These are phyloP conservation scores for Myrmophylax atrothorax DNA, from an alignment of 2,113 vertebrate species.

Conservation along the genomic window DNA sequence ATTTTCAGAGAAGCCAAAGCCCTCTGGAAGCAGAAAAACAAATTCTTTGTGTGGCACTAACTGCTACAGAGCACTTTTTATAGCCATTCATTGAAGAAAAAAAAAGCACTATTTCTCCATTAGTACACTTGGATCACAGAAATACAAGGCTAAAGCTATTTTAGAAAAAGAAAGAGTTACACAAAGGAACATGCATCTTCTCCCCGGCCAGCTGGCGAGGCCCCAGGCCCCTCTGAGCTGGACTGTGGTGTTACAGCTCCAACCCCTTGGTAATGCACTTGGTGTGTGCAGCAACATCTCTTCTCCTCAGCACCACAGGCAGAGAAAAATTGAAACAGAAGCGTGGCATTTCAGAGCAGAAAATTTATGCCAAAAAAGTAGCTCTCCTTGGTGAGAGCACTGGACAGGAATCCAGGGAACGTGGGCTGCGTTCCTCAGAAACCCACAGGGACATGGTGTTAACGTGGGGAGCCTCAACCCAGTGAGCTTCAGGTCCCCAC, in stretches of 20 bases:
- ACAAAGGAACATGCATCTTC: background rate
- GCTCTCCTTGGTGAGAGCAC: background rate
- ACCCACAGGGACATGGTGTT: fast-evolving
- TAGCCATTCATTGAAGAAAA: background rate
- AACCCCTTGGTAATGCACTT: background rate
- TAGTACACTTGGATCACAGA: constrained; percentile 4
- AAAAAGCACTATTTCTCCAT: background rate
- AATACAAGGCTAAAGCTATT: constrained; percentile 30
- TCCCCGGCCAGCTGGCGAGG: background rate
- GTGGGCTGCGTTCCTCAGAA: background rate
- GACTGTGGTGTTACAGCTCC: background rate
- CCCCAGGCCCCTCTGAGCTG: background rate
- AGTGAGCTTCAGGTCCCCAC: background rate
- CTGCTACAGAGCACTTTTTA: background rate
- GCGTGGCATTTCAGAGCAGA: background rate
- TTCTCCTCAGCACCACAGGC: background rate
- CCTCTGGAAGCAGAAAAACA: constrained; percentile 13
- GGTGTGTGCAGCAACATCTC: background rate
- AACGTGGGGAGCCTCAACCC: background rate
- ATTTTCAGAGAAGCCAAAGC: background rate
- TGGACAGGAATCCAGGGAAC: background rate
- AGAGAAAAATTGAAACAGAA: background rate
- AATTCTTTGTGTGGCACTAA: constrained; percentile 22
- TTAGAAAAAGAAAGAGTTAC: background rate
- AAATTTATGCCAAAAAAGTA: background rate